Percentiles rank a stretch among this genome's conserved stretches.
These are phyloP conservation scores for Achatina immaculata DNA, from an alignment of 1,140 invertebrate genomes.

Conservation along the genomic window DNA sequence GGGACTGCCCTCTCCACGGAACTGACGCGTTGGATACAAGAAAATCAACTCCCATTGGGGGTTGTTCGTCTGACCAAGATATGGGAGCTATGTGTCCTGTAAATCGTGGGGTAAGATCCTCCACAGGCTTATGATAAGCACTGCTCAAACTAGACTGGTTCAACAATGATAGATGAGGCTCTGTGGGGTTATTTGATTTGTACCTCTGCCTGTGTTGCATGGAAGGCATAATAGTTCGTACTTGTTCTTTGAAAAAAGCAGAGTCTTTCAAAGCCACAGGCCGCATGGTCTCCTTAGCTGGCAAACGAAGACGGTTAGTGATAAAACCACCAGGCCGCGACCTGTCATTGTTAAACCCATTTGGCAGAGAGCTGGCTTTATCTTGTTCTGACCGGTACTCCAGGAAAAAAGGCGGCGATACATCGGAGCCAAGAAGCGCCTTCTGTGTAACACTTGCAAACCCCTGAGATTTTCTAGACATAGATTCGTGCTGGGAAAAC, in stretches of 20 bases:
- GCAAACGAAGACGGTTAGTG: not conserved
- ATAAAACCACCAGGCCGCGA: slow-evolving; percentile 28
- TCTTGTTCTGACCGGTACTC: not conserved
- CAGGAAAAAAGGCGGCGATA: not conserved
- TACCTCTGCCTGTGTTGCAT: slow-evolving; percentile 28
- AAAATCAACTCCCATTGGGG: not conserved
- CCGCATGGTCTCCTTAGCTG: not conserved
- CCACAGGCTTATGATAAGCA: not conserved
- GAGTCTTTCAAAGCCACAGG: not conserved
- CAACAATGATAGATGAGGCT: not conserved
- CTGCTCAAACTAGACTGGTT: not conserved
- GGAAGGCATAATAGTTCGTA: slow-evolving; percentile 11
- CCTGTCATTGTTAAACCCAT: slow-evolving; percentile 23
- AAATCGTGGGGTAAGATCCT: not conserved
- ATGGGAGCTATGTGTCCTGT: not conserved
- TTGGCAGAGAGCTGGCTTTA: not conserved
- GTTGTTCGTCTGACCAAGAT: slow-evolving; percentile 9
- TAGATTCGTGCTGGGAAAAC: not conserved
- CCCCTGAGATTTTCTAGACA: not conserved
- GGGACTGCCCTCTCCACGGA: slow-evolving; percentile 2
- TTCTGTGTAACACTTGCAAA: not conserved
- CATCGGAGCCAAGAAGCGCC: not conserved
- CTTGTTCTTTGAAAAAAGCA: slow-evolving; percentile 10
- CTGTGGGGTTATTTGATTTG: not conserved
- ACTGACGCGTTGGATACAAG: not conserved